Conservation (phyloP, 2,888 invertebrate genomes). For the Pammene fasciana region DNA sequence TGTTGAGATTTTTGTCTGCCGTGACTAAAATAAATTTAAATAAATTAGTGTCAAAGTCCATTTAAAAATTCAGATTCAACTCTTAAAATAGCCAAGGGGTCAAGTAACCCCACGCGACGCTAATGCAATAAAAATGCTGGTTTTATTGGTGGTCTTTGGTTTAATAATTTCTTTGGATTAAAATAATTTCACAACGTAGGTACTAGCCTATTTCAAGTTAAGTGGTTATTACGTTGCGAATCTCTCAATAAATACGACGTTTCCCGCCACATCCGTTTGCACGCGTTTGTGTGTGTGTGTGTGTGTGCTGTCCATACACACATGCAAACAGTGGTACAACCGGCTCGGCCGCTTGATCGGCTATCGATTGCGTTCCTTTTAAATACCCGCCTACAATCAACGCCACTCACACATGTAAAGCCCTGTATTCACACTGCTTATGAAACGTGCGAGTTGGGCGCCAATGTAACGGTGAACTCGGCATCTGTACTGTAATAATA, state of each 20-base stretch:
- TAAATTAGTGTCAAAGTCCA: too few relatives aligned
- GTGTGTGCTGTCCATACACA: constrained; percentile 43
- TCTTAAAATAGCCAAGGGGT: not conserved
- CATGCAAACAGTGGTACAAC: constrained; percentile 51
- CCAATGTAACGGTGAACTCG: not conserved
- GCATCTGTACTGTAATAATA: not conserved
- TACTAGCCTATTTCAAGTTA: not conserved
- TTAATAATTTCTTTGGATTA: not conserved
- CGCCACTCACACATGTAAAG: constrained; percentile 44
- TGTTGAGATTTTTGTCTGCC: too few relatives aligned
- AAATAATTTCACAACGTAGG: not conserved
- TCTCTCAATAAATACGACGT: constrained; percentile 47
- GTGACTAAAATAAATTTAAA: too few relatives aligned
- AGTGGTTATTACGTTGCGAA: constrained; percentile 28
- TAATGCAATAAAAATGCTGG: not conserved
- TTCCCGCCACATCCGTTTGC: constrained; percentile 67
- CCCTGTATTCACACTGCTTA: not conserved
- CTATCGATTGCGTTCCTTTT: constrained; percentile 69
- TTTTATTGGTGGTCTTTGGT: not conserved
- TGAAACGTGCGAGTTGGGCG: not conserved
- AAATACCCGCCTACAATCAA: constrained; percentile 61
- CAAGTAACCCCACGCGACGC: not conserved
- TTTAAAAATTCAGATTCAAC: too few relatives aligned
- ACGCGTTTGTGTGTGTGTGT: constrained; percentile 45
- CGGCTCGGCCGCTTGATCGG: constrained; percentile 64